A percentile compares a stretch with the other conserved stretches of the same genome.
These are phyloP conservation scores for Canis aureus DNA, from an alignment of 2,113 vertebrate species.

Conservation along the genomic window DNA sequence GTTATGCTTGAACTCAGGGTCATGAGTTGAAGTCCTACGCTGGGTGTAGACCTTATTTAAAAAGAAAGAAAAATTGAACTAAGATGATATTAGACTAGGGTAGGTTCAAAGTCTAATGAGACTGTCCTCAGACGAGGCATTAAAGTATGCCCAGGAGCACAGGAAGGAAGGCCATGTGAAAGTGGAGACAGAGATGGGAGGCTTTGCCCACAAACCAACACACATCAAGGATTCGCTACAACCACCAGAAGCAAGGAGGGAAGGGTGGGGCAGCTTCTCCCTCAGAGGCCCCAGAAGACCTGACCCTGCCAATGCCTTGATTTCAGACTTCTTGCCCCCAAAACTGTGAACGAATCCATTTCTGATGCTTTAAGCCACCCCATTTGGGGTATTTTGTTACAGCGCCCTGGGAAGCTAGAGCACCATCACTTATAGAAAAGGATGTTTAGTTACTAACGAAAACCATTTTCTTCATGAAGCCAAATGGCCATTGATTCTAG, in stretches of 20 bases:
- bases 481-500: neutral
- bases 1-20: neutral
- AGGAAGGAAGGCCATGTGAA: too few relatives aligned
- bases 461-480: neutral
- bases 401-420: neutral
- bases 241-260: too few relatives aligned
- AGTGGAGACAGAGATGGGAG: neutral
- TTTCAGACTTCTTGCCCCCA: neutral
- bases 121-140: neutral
- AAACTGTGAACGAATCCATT: neutral
- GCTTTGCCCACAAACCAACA: neutral
- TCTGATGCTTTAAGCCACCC: neutral
- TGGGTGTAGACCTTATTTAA: neutral
- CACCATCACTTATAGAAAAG: neutral
- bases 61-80: neutral
- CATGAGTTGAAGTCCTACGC: neutral
- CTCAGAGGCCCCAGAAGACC: neutral
- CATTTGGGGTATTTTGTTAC: too few relatives aligned
- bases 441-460: neutral
- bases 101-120: neutral
- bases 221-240: too few relatives aligned
- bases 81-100: neutral
- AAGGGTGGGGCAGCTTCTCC: fast-evolving
- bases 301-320: neutral
- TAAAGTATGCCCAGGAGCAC: neutral